A percentile compares a stretch with the other conserved stretches of the same genome.
Evolutionary conservation across 2,888 invertebrate genomes (phyloP).

Genomic region (Cephus pygmeus): DNA sequence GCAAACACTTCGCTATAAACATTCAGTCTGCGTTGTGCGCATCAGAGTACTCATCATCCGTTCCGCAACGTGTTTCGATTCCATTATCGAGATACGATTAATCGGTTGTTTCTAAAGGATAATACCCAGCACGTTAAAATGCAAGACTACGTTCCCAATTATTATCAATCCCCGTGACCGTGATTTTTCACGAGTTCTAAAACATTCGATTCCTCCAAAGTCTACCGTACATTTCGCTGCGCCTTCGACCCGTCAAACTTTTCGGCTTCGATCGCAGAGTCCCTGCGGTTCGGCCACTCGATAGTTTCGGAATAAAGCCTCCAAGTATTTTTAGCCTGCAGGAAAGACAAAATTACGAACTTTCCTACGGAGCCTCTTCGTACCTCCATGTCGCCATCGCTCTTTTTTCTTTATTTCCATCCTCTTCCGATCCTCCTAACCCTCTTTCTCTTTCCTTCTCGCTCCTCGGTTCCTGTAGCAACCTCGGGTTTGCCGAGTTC

Average conservation of each 20-base stretch:
- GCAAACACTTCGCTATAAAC: constrained; percentile 41
- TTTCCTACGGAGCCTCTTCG: neutral
- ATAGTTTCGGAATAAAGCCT: neutral
- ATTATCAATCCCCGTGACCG: neutral
- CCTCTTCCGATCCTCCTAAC: neutral
- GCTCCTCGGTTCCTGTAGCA: neutral
- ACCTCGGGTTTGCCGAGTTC: neutral
- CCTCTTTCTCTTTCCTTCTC: neutral
- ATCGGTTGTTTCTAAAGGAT: constrained; percentile 37
- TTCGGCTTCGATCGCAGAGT: neutral
- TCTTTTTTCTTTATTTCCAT: neutral
- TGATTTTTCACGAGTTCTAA: neutral
- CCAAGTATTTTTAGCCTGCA: neutral
- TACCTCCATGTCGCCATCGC: neutral
- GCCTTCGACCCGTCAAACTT: neutral
- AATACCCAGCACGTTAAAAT: neutral
- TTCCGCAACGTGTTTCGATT: constrained; percentile 45
- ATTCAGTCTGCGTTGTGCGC: constrained; percentile 32
- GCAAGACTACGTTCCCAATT: neutral
- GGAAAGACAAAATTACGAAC: neutral
- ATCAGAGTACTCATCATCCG: constrained; percentile 43
- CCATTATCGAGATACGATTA: constrained; percentile 52
- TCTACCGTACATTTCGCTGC: neutral
- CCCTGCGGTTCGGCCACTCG: neutral
- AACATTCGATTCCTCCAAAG: neutral